Percentiles rank a stretch among this genome's conserved stretches.
Conservation (phyloP, 2,888 invertebrate species). For the Encarsia formosa region DNA sequence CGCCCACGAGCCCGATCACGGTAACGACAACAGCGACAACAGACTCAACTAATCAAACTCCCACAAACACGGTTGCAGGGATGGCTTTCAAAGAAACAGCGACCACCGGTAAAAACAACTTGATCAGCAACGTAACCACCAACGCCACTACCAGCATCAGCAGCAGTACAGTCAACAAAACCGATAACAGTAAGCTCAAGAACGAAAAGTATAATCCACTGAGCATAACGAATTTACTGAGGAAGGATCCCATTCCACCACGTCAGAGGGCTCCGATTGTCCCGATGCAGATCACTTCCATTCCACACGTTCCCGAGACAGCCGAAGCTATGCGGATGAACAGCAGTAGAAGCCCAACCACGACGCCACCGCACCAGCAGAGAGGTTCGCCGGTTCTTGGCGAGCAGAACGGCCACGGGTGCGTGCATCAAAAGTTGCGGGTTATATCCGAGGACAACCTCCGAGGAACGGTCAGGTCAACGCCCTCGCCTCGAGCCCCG, state of each 20-base stretch:
- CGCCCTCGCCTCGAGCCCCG: constrained; percentile 40
- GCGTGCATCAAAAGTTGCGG: too few species aligned
- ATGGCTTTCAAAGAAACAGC: constrained; percentile 36
- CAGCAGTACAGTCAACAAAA: neutral
- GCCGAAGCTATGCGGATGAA: neutral
- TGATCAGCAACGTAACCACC: constrained; percentile 5
- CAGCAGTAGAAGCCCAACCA: neutral
- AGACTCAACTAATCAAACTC: neutral
- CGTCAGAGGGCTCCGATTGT: constrained; percentile 7
- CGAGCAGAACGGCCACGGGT: constrained; percentile 8
- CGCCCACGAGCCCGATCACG: constrained; percentile 33
- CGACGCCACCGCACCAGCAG: neutral
- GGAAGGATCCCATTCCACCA: constrained; percentile 43
- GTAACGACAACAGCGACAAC: neutral
- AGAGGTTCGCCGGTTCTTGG: neutral
- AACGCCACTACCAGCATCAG: neutral
- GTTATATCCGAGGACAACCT: constrained; percentile 21
- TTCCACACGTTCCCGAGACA: constrained; percentile 5
- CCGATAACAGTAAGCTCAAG: constrained; percentile 28
- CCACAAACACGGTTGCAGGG: constrained; percentile 21
- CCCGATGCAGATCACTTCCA: constrained; percentile 3
- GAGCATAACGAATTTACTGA: constrained; percentile 47
- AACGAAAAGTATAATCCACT: constrained; percentile 48
- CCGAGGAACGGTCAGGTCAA: constrained; percentile 17
- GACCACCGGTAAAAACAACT: constrained; percentile 32